A percentile compares a stretch with the other conserved stretches of the same genome.
Evolutionary conservation across 1,140 invertebrate genomes (phyloP).

Genomic region (Aphelenchoides fujianensis): DNA sequence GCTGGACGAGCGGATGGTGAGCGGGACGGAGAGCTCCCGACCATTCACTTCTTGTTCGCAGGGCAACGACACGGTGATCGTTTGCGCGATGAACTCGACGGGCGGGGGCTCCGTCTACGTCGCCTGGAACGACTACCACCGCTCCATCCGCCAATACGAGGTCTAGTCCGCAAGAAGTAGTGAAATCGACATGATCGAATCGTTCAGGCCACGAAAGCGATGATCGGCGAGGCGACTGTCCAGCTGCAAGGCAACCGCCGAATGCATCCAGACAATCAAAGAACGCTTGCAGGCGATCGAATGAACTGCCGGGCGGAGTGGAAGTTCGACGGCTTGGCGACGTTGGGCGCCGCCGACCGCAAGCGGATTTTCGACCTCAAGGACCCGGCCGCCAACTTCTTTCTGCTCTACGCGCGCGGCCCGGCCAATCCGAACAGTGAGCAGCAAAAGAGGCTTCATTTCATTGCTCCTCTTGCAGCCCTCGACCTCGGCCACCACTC

Average conservation of each 20-base stretch:
- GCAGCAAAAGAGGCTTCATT: neutral
- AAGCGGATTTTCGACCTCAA: constrained; percentile 1
- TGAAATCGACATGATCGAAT: neutral
- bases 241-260: too few species aligned
- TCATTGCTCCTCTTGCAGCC: neutral
- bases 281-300: neutral
- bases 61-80: constrained; percentile 8
- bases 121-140: constrained; percentile 3
- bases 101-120: constrained; percentile 8
- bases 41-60: neutral
- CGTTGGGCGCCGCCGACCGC: neutral
- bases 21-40: neutral
- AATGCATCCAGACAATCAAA: too few species aligned
- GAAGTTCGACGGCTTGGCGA: neutral
- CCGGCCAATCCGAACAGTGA: constrained; percentile 13
- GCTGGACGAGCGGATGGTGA: neutral
- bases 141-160: neutral
- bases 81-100: constrained; percentile 8
- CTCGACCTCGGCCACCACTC: neutral
- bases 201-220: neutral
- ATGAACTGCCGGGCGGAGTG: neutral
- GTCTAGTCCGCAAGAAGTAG: neutral
- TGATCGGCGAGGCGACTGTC: neutral
- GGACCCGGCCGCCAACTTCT: neutral
- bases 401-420: constrained; percentile 10